Conservation (phyloP, 2,113 vertebrate species). For the Leucoraja erinaceus region DNA sequence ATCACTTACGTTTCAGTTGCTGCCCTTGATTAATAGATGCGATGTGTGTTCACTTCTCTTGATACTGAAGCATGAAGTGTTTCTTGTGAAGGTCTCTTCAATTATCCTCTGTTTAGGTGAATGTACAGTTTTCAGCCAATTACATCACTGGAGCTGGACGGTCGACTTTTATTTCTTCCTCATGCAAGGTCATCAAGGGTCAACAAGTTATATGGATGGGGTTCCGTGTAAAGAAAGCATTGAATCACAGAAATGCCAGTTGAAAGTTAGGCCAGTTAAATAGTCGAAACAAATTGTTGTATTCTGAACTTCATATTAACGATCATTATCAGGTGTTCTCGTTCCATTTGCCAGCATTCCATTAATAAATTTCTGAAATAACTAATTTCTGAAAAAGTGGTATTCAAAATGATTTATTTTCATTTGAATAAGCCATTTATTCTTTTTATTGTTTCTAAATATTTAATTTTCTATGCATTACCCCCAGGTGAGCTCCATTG, state of each 20-base stretch:
- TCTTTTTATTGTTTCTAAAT: neutral
- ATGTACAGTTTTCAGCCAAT: neutral
- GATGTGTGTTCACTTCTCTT: neutral
- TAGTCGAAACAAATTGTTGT: neutral
- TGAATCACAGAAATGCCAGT: constrained; percentile 3
- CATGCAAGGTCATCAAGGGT: neutral
- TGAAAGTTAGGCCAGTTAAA: neutral
- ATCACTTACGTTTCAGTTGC: neutral
- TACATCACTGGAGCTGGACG: neutral
- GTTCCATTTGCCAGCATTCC: neutral
- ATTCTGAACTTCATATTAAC: neutral
- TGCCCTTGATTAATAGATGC: neutral
- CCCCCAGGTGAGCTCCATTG: neutral
- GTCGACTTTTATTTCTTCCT: neutral
- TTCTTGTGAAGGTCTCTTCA: neutral
- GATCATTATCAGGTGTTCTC: neutral
- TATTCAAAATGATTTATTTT: neutral
- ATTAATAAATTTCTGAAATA: neutral
- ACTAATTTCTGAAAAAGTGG: neutral
- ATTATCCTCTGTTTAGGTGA: neutral
- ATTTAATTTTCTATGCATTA: neutral
- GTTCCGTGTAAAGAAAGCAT: neutral
- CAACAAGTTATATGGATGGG: neutral
- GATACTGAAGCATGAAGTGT: neutral
- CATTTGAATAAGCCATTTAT: neutral